Evolutionary conservation across 1,140 invertebrate genomes (phyloP), one percentile per base, ranked within the genome.

Genomic region (Zaprionus inermis): DNA sequence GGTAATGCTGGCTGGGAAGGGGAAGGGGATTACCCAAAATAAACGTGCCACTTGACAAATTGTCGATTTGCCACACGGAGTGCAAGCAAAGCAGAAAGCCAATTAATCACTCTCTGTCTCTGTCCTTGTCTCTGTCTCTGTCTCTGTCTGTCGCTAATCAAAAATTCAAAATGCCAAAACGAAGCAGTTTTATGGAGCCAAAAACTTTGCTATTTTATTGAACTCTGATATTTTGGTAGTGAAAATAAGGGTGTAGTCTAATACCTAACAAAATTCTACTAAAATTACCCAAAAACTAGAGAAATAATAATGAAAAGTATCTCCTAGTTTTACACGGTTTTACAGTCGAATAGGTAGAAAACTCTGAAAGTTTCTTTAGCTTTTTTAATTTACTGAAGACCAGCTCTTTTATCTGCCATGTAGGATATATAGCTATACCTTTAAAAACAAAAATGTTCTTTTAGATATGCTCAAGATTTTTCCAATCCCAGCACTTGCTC

Each of bases 51-150:
- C 72, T 70, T 68, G 69, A 73, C 64, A 57, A 79, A 73, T 71
- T 71, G 66, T 46, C 57, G 41, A 66, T 72, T 57, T 44, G 60
- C 44, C 63, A 44, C 38, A 44, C 38, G 5, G 30, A 41, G n/a
- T 7, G 38, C 5, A n/a, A 7, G 22, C 18, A 28, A 59, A 54
- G 51, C 70, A 68, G 11, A 79, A 69, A 74, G 66, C 59, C 55
- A 84, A 88, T 88, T 89, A 88, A 88, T 89, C 84, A 89, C 65
- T 58, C 65, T 58, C 49, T 20, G 41, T 34, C 63, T 44, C 61
- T 49, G 5, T 28, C 24, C 54, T 56, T 30, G 60, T 76, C 82
- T 71, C 80, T 84, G 80, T 84, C 77, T 61, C 79, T 65, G 58
- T 28, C 28, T 28, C 28, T 6, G 28, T 28, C 68, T 71, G 59